A percentile compares a stretch with the other conserved stretches of the same genome.
phyloP scores from a whole-genome alignment of 2,797 vertebrate species.

The Parambassis ranga region DNA sequence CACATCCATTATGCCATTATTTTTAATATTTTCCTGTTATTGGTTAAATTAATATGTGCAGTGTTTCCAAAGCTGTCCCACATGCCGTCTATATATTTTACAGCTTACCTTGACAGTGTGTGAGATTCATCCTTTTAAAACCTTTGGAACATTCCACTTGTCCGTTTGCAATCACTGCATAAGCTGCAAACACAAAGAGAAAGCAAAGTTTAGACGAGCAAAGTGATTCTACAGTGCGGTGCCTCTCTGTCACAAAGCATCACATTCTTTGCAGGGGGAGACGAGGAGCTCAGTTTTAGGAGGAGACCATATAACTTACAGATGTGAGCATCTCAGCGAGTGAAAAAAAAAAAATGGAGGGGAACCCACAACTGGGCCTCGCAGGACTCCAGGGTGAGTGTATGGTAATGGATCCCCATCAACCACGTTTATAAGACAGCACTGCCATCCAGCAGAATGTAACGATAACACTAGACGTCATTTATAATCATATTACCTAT shows the following conservation, averaged over 20 bases:
- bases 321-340: slow-evolving; percentile 66
- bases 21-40: slow-evolving; percentile 13
- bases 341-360: slow-evolving; percentile 52
- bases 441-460: slow-evolving; percentile 65
- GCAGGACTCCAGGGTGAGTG: slow-evolving; percentile 52
- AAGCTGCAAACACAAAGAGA: slow-evolving; percentile 77
- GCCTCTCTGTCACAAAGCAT: slow-evolving; percentile 38
- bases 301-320: slow-evolving; percentile 68
- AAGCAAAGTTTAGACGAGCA: slow-evolving; percentile 24
- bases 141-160: slow-evolving; percentile 91
- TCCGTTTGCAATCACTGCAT: slow-evolving; percentile 87
- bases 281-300: slow-evolving; percentile 27
- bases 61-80: background rate
- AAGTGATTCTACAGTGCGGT: slow-evolving; percentile 3
- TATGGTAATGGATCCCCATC: slow-evolving; percentile 64
- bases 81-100: background rate
- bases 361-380: slow-evolving; percentile 59
- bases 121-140: slow-evolving; percentile 88
- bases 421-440: slow-evolving; percentile 64
- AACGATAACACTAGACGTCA: slow-evolving; percentile 67
- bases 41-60: slow-evolving; percentile 1
- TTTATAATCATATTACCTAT: slow-evolving; percentile 63
- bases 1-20: slow-evolving; percentile 4
- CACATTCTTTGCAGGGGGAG: slow-evolving; percentile 31
- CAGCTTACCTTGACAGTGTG: slow-evolving; percentile 92